Evolutionary conservation across 2,888 invertebrate species (phyloP).

Genomic region (Conistra vaccinii): DNA sequence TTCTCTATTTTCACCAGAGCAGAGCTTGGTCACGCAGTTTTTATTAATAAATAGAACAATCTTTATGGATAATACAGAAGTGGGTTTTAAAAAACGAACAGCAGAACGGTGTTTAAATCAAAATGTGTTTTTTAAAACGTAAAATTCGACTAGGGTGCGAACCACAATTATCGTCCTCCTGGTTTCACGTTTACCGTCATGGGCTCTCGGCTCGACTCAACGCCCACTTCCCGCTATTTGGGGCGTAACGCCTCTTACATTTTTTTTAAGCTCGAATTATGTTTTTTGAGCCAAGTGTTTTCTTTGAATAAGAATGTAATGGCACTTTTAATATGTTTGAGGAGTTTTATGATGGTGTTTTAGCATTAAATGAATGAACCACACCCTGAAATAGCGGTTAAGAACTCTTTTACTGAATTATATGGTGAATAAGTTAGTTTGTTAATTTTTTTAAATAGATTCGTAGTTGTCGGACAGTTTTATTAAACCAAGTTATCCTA

Average conservation of each 20-base stretch:
- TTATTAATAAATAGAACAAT: neutral
- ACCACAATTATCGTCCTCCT: conserved; percentile 35
- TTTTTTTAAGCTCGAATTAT: conserved; percentile 47
- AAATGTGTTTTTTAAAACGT: conserved; percentile 15
- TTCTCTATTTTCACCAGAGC: too few relatives aligned
- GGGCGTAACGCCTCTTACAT: conserved; percentile 33
- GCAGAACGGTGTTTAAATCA: neutral
- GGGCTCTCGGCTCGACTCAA: conserved; percentile 34
- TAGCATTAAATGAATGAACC: neutral
- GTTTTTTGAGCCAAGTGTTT: conserved; percentile 36
- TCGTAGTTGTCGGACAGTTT: neutral
- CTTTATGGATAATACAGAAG: neutral
- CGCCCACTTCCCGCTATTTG: conserved; percentile 46
- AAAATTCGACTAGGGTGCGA: conserved; percentile 21
- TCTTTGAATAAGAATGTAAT: conserved; percentile 35
- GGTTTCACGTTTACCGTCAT: conserved; percentile 29
- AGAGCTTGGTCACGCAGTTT: too few relatives aligned
- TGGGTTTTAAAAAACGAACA: neutral
- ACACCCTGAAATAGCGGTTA: neutral
- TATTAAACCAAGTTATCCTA: neutral
- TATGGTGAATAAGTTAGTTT: neutral
- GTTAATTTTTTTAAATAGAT: neutral
- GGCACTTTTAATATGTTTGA: conserved; percentile 13
- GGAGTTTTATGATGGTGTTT: neutral
- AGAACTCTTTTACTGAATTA: neutral